These are phyloP conservation scores for Adela reaumurella DNA, from an alignment of 2,888 invertebrate genomes.

Conservation along the genomic window DNA sequence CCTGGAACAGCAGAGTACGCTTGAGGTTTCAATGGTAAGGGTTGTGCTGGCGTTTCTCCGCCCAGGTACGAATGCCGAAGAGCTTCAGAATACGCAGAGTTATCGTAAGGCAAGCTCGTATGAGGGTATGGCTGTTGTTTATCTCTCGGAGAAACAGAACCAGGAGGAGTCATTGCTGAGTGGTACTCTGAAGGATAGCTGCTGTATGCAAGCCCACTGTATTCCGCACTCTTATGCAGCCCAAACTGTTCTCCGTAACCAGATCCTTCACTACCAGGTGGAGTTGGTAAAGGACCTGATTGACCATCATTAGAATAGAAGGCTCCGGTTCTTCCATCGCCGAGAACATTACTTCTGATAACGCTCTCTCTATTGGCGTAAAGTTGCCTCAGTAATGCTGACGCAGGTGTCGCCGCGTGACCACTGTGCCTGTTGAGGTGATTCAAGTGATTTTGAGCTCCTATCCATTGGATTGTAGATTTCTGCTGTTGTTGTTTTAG, in stretches of 20 bases:
- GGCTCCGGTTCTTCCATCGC: conserved; percentile 44
- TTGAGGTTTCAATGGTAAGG: conserved; percentile 84
- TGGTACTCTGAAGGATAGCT: conserved; percentile 77
- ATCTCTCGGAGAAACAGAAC: conserved; percentile 93
- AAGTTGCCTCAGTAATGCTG: conserved; percentile 82
- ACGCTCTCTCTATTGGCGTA: conserved; percentile 94
- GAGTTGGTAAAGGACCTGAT: conserved; percentile 78
- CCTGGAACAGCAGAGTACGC: conserved; percentile 76
- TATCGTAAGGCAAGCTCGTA: conserved; percentile 47
- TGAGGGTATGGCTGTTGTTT: conserved; percentile 59
- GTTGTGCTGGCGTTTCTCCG: conserved; percentile 49
- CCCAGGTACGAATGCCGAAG: conserved; percentile 54
- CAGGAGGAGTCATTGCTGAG: conserved; percentile 94
- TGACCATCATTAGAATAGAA: conserved; percentile 59
- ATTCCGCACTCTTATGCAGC: conserved; percentile 51
- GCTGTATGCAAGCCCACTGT: conserved; percentile 59
- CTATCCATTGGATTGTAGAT: conserved; percentile 91
- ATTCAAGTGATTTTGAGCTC: conserved; percentile 68
- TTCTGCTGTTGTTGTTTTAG: conserved; percentile 75
- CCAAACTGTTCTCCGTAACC: conserved; percentile 61
- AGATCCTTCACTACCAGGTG: conserved; percentile 84
- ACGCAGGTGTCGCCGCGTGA: conserved; percentile 73
- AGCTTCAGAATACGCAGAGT: conserved; percentile 64
- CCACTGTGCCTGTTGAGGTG: conserved; percentile 57
- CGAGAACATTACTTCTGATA: conserved; percentile 77